These are phyloP conservation scores for Cydia strobilella DNA, from an alignment of 1,140 invertebrate species.

Conservation along the genomic window DNA sequence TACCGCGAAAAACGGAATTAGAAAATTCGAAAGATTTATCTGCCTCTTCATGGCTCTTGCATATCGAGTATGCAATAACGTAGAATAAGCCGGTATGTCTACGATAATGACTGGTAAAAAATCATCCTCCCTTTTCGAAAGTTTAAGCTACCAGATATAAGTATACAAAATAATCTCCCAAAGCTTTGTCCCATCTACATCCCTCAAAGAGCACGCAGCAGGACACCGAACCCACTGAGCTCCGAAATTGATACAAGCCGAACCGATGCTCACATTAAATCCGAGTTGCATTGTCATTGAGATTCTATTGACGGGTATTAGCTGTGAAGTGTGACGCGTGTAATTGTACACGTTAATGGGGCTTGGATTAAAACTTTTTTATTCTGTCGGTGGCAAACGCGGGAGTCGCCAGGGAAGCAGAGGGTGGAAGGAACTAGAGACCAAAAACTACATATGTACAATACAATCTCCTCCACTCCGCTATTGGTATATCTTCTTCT, in stretches of 20 bases:
- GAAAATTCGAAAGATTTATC: too few relatives aligned
- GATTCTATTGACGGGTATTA: constrained; percentile 14
- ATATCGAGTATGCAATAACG: too few relatives aligned
- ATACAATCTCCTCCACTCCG: too few relatives aligned
- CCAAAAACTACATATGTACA: too few relatives aligned
- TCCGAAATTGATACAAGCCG: constrained; percentile 2
- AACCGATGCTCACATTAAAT: not conserved
- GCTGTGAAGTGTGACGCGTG: constrained; percentile 9
- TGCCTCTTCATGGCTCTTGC: too few relatives aligned
- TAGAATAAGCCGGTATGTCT: too few relatives aligned
- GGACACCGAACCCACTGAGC: not conserved
- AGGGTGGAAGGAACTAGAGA: too few relatives aligned
- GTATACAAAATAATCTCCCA: constrained; percentile 43
- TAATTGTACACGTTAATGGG: not conserved
- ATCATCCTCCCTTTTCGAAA: too few relatives aligned
- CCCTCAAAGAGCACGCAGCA: not conserved
- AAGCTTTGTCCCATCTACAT: not conserved
- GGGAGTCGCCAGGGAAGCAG: too few relatives aligned
- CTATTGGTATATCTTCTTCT: too few relatives aligned
- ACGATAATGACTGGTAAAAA: too few relatives aligned
- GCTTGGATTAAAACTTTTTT: not conserved
- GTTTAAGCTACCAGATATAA: constrained; percentile 45
- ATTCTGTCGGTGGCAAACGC: not conserved
- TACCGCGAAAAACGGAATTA: too few relatives aligned
- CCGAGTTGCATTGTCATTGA: constrained; percentile 9